Evolutionary conservation across 2,888 invertebrate genomes (phyloP), one percentile per base, ranked within the genome.

Genomic region (Drosophila falleni): DNA sequence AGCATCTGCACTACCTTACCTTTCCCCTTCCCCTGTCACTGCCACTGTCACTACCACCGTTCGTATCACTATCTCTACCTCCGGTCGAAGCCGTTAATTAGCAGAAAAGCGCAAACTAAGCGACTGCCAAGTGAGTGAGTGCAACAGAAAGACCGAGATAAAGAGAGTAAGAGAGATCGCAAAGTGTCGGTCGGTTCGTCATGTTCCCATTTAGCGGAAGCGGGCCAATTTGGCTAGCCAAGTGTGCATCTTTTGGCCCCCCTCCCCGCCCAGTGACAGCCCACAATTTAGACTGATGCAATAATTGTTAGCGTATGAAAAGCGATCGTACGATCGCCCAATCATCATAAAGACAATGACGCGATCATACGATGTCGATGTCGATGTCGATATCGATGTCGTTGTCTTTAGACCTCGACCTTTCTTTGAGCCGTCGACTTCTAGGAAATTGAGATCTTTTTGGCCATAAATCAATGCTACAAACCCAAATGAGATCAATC

Each of bases 71-170:
- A 16, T 31, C 16, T 31, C 37, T 26, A 11, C 19, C 16, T 13
- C 78, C 74, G 78, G 67, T 65, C 51, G 65, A 74, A 47, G 64
- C 59, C 68, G 69, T 80, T 81, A 81, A 84, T 84, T 81, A 84
- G 75, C 80, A 81, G 80, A 71, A 80, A 83, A 78, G 61, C 71
- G 87, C 84, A 71, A 80, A 71, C 74, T 60, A 58, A 72, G 74
- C 59, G 61, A 53, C 42, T 26, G 56, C 37, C 51, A 56, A 47
- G 37, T 23, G 46, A 16, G 56, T 26, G 35, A 60, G 53, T 26
- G 56, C 46, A 29, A 42, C 35, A 23, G 29, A 5, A 23, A 49
- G n/a, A 50, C n/a, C 16, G 11, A 11, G 37, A n/a, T 9, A 10
- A 16, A 23, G 19, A 42, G 15, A n/a, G 11, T 6, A 16, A 31